Evolutionary conservation across 2,797 vertebrate species (phyloP), one percentile per base, ranked within the genome.

Genomic region (Channa striata): DNA sequence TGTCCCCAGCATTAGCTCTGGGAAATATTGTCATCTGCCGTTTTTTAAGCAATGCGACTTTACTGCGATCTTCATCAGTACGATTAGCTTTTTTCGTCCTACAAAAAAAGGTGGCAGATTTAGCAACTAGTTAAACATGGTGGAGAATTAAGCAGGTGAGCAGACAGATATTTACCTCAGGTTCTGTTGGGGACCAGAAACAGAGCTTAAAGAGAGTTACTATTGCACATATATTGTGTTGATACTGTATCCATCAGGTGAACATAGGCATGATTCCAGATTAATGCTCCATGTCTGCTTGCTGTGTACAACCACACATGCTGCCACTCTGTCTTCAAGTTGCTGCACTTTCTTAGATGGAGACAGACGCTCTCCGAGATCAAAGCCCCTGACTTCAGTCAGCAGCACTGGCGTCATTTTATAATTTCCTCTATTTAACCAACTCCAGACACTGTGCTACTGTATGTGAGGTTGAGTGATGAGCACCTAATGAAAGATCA

Each of bases 401-500:
- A 20, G 62, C 66, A 13, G 56, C 66, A 14, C 50, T 43, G 0
- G 23, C 33, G 5, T 60, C 49, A 34, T 83, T 82, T 74, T 68
- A 48, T 54, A 52, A 54, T 75, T 40, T 78, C 72, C 72, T 63
- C 16, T 73, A 43, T 83, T 68, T 84, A 54, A 21, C 50, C 57
- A 7, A 17, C 65, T 42, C 52, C 66, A 70, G 58, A 74, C 52
- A 1, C 56, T 50, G 1, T 49, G 1, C 49, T 50, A 1, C 0
- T 0, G 61, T 51, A 2, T 11, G 52, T 59, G 56, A 60, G 64
- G 53, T 61, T 51, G 69, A 81, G 60, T 61, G 70, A 78, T 57
- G 68, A 82, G 75, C 74, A 74, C 68, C 79, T 84, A 82, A 89
- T 88, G 82, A 87, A 86, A 87, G 81, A 83, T 87, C 80, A 81